Evolutionary conservation across 2,888 invertebrate species (phyloP), one percentile per base, ranked within the genome.

Genomic region (Ormyrus labotus): DNA sequence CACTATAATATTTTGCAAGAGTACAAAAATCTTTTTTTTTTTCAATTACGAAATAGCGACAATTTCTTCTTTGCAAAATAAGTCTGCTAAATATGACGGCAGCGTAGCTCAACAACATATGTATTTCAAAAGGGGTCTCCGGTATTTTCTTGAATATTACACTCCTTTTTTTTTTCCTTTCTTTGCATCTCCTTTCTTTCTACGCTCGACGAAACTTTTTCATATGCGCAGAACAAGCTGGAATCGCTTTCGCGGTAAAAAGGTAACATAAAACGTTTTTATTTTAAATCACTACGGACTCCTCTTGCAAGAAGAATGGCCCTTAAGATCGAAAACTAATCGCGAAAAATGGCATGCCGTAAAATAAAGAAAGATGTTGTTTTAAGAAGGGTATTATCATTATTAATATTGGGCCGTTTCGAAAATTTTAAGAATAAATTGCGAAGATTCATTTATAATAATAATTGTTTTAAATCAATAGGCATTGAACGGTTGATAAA

Each of bases 131-230:
- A 64, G 34, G 34, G 34, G 61, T n/a, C 50, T 64, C 58, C 34
- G 51, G 55, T 48, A 8, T 68, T 65, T 74, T 9, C 69, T 69
- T 69, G 47, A 51, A 71, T 65, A 78, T 63, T 60, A 60, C 57
- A 69, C 67, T 64, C 60, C 19, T 19, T 34, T 19, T 10, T 58
- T 60, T 58, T 70, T n/a, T 71, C 1, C 51, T 65, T 70, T 34
- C 34, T 34, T 50, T 58, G 6, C 45, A 9, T 63, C 19, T 60
- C 11, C 11, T 71, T 48, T 60, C 45, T n/a, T 58, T 71, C 53
- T 47, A 65, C 57, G 63, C 55, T 57, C 57, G 69, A 57, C 63
- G 57, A 69, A 77, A 69, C 69, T 77, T 77, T 77, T 77, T 76
- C 68, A 69, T 69, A 68, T 68, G 47, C 63, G 7, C 11, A 19